Conservation (phyloP, 30 jellyfish, hydroid and myxozoan genomes). For the Hydractinia echinata region DNA sequence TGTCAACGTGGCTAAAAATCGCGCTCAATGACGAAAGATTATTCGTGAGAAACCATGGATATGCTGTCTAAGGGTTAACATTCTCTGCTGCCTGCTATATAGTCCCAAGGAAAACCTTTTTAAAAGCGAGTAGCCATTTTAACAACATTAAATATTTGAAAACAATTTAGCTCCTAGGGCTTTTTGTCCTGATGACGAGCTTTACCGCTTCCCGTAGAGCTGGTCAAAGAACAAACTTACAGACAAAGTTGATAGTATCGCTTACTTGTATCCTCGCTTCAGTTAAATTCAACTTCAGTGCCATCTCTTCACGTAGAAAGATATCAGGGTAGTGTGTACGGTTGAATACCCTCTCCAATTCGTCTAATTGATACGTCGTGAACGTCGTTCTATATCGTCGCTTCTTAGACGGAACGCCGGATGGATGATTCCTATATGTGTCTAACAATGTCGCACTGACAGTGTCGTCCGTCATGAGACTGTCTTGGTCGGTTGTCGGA, state of each 20-base stretch:
- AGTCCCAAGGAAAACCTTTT: too few species aligned
- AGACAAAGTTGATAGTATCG: neutral
- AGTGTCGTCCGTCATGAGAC: conserved; percentile 24
- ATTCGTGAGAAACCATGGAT: too few species aligned
- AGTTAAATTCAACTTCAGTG: conserved; percentile 71
- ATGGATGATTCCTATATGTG: conserved; percentile 23
- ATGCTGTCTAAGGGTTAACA: too few species aligned
- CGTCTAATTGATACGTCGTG: conserved; percentile 89
- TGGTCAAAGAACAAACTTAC: too few species aligned
- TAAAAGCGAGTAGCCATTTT: too few species aligned
- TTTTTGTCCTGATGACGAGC: neutral
- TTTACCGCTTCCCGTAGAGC: neutral
- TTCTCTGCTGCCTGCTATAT: too few species aligned
- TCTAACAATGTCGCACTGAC: conserved; percentile 33
- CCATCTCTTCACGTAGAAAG: conserved; percentile 88
- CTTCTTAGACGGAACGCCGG: conserved; percentile 57
- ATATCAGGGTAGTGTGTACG: conserved; percentile 96
- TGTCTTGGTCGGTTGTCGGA: conserved; percentile 43
- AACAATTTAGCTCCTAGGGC: too few species aligned
- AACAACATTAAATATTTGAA: too few species aligned
- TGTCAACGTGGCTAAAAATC: too few species aligned
- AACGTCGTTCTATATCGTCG: conserved; percentile 92
- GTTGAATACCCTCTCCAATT: conserved; percentile 78
- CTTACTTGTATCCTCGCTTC: conserved; percentile 95
- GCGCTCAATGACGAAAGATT: too few species aligned